Conservation (phyloP, 2,113 vertebrate species). For the Lonchura striata region DNA sequence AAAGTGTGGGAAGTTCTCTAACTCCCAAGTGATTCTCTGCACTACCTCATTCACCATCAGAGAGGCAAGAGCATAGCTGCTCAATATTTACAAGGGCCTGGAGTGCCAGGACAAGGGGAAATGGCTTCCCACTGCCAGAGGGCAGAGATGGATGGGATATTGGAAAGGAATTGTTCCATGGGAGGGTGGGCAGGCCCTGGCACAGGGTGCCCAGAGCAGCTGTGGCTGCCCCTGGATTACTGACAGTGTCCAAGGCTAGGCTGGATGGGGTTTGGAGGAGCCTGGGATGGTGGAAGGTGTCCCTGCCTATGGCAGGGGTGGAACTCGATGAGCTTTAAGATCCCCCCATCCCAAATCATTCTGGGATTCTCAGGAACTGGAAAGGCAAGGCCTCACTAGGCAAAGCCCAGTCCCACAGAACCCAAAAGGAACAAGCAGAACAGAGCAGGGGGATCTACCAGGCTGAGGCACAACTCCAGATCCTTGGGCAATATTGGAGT, state of each 20-base stretch:
- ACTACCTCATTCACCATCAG: not conserved
- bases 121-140: not conserved
- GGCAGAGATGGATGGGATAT: rapidly evolving
- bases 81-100: not conserved
- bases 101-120: not conserved
- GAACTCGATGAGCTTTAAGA: rapidly evolving
- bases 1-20: not conserved
- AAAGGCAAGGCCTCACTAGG: not conserved
- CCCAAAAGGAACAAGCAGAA: not conserved
- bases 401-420: not conserved
- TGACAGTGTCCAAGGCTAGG: not conserved
- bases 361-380: not conserved
- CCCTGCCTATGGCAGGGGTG: not conserved
- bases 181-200: not conserved
- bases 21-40: not conserved
- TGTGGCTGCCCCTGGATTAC: not conserved
- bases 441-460: not conserved
- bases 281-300: not conserved
- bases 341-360: not conserved
- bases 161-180: not conserved
- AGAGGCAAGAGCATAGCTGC: not conserved
- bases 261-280: rapidly evolving
- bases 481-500: rapidly evolving
- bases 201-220: not conserved
- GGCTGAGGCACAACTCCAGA: not conserved